These are phyloP conservation scores for Drusus annulatus DNA, from an alignment of 1,140 invertebrate species.

Conservation along the genomic window DNA sequence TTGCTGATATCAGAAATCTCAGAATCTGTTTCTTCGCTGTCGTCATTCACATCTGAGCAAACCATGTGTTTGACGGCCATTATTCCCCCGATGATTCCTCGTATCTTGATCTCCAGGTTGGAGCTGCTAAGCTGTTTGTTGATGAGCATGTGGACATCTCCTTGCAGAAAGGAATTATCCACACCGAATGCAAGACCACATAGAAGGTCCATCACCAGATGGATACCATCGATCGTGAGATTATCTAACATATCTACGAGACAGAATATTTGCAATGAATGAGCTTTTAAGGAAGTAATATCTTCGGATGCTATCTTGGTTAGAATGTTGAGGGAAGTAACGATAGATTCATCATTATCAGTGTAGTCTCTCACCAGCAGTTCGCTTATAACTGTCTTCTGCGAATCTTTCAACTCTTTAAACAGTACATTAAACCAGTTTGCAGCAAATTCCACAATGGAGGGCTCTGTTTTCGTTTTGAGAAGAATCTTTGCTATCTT, in stretches of 20 bases:
- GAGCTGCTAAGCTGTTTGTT: constrained; percentile 68
- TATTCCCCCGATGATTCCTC: constrained; percentile 67
- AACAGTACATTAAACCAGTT: constrained; percentile 66
- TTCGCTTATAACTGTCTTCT: constrained; percentile 62
- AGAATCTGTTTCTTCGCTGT: constrained; percentile 58
- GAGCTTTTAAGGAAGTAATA: constrained; percentile 64
- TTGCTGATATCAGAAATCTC: constrained; percentile 62
- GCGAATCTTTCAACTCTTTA: constrained; percentile 63
- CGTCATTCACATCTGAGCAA: constrained; percentile 58
- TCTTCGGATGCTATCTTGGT: constrained; percentile 65
- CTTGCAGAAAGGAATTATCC: constrained; percentile 66
- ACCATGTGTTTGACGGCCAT: constrained; percentile 69
- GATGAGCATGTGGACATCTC: constrained; percentile 70
- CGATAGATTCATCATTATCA: constrained; percentile 64
- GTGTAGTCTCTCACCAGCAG: constrained; percentile 64
- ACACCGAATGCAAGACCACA: constrained; percentile 67
- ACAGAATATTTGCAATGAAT: constrained; percentile 67
- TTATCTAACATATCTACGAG: constrained; percentile 66
- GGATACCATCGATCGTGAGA: constrained; percentile 64
- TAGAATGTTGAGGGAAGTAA: constrained; percentile 64
- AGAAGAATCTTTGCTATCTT: constrained; percentile 64
- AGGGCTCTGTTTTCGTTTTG: constrained; percentile 62
- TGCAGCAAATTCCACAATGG: constrained; percentile 64
- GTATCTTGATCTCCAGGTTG: constrained; percentile 64
- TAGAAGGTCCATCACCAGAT: constrained; percentile 67